Evolutionary conservation across 2,113 vertebrate genomes (phyloP), one percentile per base, ranked within the genome.

Genomic region (Ctenomys sociabilis): DNA sequence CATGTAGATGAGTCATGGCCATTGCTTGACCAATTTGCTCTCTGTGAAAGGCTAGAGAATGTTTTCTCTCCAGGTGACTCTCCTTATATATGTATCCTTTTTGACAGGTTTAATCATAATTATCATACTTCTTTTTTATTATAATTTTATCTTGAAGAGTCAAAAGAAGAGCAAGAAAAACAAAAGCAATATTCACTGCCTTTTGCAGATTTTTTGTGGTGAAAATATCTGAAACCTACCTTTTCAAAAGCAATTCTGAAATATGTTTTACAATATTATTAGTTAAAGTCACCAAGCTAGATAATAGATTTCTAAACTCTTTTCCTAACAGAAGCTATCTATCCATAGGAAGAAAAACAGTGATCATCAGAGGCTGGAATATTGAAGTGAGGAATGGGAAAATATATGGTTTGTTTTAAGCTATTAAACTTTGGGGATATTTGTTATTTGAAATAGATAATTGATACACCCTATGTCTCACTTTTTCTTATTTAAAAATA

Each of bases 401-500:
- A 93, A 30, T 54, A n/a, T 37, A 26, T 54, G 37, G 59, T 85
- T 78, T 80, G 43, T 52, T 80, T 63, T 66, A 83, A 63, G 17
- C 35, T 22, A 10, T 61, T 17, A 16, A 78, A n/a, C 2, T 37
- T 43, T 75, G 45, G 75, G 61, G 54, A 75, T 52, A 17, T 73
- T 88, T 93, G 54, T 93, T 83, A 81, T 40, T 43, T 26, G 49
- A 17, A 63, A 11, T 26, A 82, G 84, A 84, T 17, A 85, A 78
- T 7, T 21, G 40, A 87, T 49, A 21, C 0, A 32, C 13, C 63
- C 12, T 43, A n/a, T 84, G n/a, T 26, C 28, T 2, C 19, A 52
- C 26, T 88, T 81, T 64, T 32, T 49, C 45, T 96, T 37, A 63
- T 94, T 32, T 92, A 13, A 54, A 40, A 95, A 63, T 30, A 45